Percentiles rank a stretch among this genome's conserved stretches.
phyloP scores from a whole-genome alignment of 2,113 vertebrate genomes.

The Corydoras sp. region DNA sequence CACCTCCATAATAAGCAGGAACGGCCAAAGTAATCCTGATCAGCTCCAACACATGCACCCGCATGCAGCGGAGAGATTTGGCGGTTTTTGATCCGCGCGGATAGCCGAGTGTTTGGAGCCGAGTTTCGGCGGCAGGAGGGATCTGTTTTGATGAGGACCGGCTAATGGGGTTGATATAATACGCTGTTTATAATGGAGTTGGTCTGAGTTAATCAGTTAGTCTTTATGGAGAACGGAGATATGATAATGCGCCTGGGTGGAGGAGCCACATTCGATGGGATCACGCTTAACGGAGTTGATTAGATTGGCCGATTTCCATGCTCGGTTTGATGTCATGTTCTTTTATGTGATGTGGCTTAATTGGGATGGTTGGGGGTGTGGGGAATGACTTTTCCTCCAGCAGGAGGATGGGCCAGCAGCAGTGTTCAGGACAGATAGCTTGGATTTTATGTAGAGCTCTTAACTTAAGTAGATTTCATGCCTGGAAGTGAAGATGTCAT shows the following conservation, averaged over 20 bases:
- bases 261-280: constrained; percentile 42
- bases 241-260: constrained; percentile 41
- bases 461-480: not conserved
- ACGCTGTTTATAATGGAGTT: constrained; percentile 29
- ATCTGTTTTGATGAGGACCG: constrained; percentile 32
- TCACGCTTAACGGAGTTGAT: constrained; percentile 37
- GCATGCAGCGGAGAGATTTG: constrained; percentile 32
- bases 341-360: constrained; percentile 41
- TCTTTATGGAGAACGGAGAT: constrained; percentile 40
- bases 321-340: constrained; percentile 32
- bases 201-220: constrained; percentile 45
- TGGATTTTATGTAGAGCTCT: constrained; percentile 4
- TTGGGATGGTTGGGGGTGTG: constrained; percentile 27
- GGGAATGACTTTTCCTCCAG: constrained; percentile 21
- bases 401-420: constrained; percentile 18
- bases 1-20: constrained; percentile 16
- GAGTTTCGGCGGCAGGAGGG: constrained; percentile 37
- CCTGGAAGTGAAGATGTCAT: constrained; percentile 1
- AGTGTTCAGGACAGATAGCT: constrained; percentile 7
- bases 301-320: constrained; percentile 37
- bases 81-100: constrained; percentile 31
- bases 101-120: constrained; percentile 17
- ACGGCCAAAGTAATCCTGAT: constrained; percentile 35
- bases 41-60: constrained; percentile 11
- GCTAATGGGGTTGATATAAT: constrained; percentile 40